Percentiles rank a stretch among this genome's conserved stretches.
Evolutionary conservation across 2,797 vertebrate species (phyloP).

Genomic region (Chloroceryle inda): DNA sequence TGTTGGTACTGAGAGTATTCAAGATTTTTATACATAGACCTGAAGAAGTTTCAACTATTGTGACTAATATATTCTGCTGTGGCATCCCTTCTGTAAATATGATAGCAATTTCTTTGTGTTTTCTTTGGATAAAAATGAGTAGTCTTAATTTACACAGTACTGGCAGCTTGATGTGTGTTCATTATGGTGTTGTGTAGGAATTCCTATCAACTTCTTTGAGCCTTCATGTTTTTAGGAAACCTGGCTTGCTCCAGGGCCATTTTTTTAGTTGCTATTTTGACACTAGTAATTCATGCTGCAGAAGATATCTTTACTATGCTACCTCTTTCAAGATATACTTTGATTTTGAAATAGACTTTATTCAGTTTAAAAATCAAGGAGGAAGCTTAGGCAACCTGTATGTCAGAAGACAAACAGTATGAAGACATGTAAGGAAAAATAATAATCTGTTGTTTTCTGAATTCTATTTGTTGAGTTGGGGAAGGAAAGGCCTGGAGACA

Average conservation of each 20-base stretch:
- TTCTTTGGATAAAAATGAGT: neutral
- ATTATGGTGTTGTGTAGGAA: neutral
- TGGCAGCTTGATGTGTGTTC: neutral
- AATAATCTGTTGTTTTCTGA: neutral
- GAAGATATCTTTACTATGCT: neutral
- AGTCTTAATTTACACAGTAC: neutral
- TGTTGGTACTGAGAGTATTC: neutral
- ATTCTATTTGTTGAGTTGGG: fast-evolving
- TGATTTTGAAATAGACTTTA: neutral
- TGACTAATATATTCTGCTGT: neutral
- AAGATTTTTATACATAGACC: neutral
- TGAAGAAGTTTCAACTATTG: neutral
- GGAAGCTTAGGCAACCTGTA: neutral
- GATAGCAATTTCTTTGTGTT: neutral
- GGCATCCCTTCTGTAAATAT: neutral
- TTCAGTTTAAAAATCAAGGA: neutral
- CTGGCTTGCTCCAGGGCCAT: neutral
- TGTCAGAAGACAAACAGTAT: neutral
- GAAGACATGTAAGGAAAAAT: neutral
- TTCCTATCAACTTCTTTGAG: neutral
- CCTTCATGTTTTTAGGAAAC: neutral
- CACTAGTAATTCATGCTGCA: neutral
- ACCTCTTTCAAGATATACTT: neutral
- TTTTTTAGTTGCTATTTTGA: neutral
- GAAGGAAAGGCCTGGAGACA: neutral